phyloP scores from a whole-genome alignment of 2,113 vertebrate species.

The Bubalus kerabau region DNA sequence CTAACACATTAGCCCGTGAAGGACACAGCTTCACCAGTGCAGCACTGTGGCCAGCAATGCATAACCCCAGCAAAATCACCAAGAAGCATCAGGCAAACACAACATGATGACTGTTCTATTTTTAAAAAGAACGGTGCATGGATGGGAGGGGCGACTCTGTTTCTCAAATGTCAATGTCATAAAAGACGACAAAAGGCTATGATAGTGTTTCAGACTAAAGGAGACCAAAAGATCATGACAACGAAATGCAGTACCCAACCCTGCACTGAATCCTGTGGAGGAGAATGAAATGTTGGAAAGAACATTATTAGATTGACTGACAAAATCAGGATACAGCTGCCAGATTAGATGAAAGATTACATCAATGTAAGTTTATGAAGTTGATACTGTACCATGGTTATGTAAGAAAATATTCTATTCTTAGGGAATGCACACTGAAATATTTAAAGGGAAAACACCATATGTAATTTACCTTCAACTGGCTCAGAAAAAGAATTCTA shows the following conservation, averaged over 20 bases:
- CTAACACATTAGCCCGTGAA: background rate
- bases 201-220: background rate
- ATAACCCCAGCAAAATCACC: too few species aligned
- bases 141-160: background rate
- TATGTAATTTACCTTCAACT: background rate
- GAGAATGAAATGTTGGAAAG: background rate
- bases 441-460: background rate
- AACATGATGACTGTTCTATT: background rate
- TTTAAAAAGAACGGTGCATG: background rate
- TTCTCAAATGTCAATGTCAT: background rate
- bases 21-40: fast-evolving
- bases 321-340: background rate
- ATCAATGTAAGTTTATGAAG: background rate
- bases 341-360: background rate
- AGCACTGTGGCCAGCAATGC: background rate
- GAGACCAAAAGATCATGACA: background rate
- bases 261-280: background rate
- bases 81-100: background rate
- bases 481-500: background rate
- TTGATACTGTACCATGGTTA: background rate
- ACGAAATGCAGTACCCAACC: background rate
- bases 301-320: background rate
- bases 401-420: background rate
- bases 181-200: background rate
- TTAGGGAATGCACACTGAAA: background rate